Evolutionary conservation across 2,888 invertebrate genomes (phyloP).

Genomic region (Litoditis marina): DNA sequence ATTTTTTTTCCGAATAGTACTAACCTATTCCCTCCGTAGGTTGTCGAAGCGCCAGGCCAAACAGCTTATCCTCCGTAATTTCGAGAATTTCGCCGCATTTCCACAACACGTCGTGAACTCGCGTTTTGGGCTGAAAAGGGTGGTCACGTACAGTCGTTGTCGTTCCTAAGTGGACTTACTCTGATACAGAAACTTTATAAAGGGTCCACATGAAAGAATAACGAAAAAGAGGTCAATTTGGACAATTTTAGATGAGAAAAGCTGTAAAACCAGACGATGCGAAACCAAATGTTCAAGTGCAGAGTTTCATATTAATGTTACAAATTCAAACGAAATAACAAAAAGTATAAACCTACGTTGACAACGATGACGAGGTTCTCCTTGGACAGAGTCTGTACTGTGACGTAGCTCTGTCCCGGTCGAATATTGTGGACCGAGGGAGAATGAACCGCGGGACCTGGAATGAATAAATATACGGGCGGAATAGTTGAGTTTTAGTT

Average conservation of each 20-base stretch:
- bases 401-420: slow-evolving; percentile 39
- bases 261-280: slow-evolving; percentile 6
- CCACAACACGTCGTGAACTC: slow-evolving; percentile 48
- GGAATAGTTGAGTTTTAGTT: neutral
- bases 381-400: slow-evolving; percentile 45
- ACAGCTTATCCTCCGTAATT: slow-evolving; percentile 45
- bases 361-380: slow-evolving; percentile 40
- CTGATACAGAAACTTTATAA: no score
- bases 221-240: neutral
- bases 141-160: neutral
- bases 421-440: slow-evolving; percentile 34
- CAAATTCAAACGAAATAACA: neutral
- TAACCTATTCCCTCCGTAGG: slow-evolving; percentile 48
- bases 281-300: neutral
- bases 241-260: neutral
- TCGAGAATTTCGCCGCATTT: slow-evolving; percentile 48
- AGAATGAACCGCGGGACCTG: slow-evolving; percentile 34
- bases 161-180: no score
- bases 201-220: no score
- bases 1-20: neutral
- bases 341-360: slow-evolving; percentile 26
- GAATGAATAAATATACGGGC: neutral
- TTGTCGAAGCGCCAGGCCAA: slow-evolving; percentile 46
- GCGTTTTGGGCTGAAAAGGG: slow-evolving; percentile 42
- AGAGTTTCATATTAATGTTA: neutral